Evolutionary conservation across 92 coral and sea anemone species (phyloP).

Genomic region (Siderastrea siderea): DNA sequence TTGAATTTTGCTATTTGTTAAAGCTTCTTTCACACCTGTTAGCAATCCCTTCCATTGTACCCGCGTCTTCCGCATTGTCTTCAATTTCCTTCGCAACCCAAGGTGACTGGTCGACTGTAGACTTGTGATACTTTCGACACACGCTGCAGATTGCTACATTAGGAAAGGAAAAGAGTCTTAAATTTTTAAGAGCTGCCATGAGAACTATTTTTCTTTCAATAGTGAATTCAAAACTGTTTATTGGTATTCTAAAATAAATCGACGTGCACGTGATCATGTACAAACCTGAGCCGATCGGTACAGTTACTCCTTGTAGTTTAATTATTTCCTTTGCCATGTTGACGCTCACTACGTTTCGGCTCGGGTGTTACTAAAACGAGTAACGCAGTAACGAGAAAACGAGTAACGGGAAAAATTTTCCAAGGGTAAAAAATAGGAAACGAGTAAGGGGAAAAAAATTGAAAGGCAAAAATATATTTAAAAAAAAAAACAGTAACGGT

Average conservation of each 20-base stretch:
- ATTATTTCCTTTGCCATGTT: constrained; percentile 63
- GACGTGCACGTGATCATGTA: neutral
- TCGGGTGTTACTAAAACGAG: too few species aligned
- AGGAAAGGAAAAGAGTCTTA: too few species aligned
- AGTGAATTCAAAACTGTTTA: neutral
- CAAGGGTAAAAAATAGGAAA: too few species aligned
- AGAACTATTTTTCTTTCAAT: too few species aligned
- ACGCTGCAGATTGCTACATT: constrained; percentile 43
- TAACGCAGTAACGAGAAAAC: too few species aligned
- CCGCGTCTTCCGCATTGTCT: neutral
- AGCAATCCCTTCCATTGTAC: too few species aligned
- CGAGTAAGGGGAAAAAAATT: too few species aligned
- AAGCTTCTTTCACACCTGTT: neutral
- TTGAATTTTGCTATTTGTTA: neutral
- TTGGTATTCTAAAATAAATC: neutral
- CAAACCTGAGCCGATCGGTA: constrained; percentile 75
- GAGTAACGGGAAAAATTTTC: too few species aligned
- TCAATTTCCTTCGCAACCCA: neutral
- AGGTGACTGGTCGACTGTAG: constrained; percentile 25
- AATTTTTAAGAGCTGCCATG: too few species aligned
- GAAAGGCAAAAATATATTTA: too few species aligned
- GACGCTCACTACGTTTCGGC: neutral
- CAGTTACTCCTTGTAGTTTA: constrained; percentile 54
- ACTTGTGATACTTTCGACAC: constrained; percentile 35
- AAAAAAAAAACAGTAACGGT: too few species aligned